Percentiles rank a stretch among this genome's conserved stretches.
Evolutionary conservation across 2,888 invertebrate species (phyloP).

Genomic region (Pseudanteris insignis): DNA sequence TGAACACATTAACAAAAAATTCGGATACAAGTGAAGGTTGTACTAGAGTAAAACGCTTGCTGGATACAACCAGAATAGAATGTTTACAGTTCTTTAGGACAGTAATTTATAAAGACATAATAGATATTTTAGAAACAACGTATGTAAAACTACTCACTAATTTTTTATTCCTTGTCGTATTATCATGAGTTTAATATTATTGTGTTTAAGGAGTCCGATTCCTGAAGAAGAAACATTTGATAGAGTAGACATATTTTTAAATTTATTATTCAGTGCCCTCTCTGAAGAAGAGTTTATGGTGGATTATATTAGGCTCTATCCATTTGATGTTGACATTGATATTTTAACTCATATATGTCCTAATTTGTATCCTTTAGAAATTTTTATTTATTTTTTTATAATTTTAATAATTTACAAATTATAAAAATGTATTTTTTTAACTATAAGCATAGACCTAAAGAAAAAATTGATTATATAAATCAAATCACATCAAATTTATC

Average conservation of each 20-base stretch:
- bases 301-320: constrained; percentile 76
- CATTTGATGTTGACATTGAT: constrained; percentile 76
- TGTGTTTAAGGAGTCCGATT: constrained; percentile 42
- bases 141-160: no score
- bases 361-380: constrained; percentile 73
- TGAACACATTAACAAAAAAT: constrained; percentile 66
- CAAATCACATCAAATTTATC: no score
- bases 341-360: constrained; percentile 72
- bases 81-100: constrained; percentile 66
- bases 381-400: no score
- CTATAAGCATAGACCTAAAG: no score
- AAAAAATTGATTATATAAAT: no score
- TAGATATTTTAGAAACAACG: constrained; percentile 55
- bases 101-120: constrained; percentile 63
- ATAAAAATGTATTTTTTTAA: no score
- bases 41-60: constrained; percentile 65
- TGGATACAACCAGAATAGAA: constrained; percentile 69
- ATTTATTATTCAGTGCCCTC: constrained; percentile 68
- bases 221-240: constrained; percentile 53
- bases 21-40: constrained; percentile 64
- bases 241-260: constrained; percentile 65
- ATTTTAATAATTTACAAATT: no score
- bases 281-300: constrained; percentile 71
- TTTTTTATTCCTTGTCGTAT: no score
- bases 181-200: background rate